Base-by-base conservation (phyloP, 2,888 invertebrate species). In the Rugalucina vietnamica region DNA sequence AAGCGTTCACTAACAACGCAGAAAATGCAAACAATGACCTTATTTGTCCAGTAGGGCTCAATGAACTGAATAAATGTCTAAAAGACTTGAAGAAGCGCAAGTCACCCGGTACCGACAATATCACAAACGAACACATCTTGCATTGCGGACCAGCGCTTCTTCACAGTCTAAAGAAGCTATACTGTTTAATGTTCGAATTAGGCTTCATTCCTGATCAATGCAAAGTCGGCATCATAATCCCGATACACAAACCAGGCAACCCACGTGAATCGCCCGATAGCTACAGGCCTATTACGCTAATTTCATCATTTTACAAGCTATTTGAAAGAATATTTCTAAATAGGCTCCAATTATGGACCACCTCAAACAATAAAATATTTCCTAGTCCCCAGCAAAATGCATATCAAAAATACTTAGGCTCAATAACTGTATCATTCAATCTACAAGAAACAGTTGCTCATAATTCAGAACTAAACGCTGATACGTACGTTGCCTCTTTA, bases 161-260 rank as follows among this genome's bases (percentile, higher is more conserved):
- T 14, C 14, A 21, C 21, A n/a, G n/a, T n/a, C n/a, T n/a, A n/a
- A n/a, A n/a, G n/a, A n/a, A n/a, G n/a, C n/a, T n/a, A n/a, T 75
- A 49, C 24, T n/a, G 18, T 29, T 1, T 49, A 5, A 80, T 80
- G 36, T 32, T 80, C 27, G 8, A 27, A n/a, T 12, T 37, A 4
- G 24, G n/a, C 10, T 69, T 65, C 39, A 43, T 81, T 24, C 75
- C 81, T 0, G 5, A 36, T 27, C 12, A 50, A 14, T 81, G 75
- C 37, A 76, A 81, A 29, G 37, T 49, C 5, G 75, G 81, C 12
- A 76, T 76, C 10, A 57, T 81, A 18, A 71, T 81, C 10, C 76
- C 71, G 4, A 71, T 75, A 24, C 70, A 76, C 32, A 81, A 81
- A 54, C 70, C 69, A 8, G 76, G 76, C 0, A 81, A 81, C 18